Evolutionary conservation across 2,888 invertebrate species (phyloP).

Genomic region (Drosophila cognata): DNA sequence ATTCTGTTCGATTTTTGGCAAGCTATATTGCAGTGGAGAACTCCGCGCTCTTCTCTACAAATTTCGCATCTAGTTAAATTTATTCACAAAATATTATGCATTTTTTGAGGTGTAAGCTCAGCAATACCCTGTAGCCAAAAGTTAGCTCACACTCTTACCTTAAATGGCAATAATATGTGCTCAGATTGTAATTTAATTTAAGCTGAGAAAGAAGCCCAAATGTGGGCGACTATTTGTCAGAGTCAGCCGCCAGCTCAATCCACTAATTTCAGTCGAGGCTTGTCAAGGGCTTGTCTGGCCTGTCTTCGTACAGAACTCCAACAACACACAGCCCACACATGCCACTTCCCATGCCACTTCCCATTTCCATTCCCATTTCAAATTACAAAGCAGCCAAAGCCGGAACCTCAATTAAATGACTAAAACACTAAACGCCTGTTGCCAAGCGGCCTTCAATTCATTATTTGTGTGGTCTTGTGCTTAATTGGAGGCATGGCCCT

Average conservation of each 20-base stretch:
- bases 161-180: slow-evolving; percentile 10
- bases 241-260: not conserved
- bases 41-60: slow-evolving; percentile 33
- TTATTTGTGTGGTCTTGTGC: slow-evolving; percentile 7
- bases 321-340: slow-evolving; percentile 18
- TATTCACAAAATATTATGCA: slow-evolving; percentile 32
- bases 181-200: slow-evolving; percentile 49
- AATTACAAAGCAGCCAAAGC: slow-evolving; percentile 13
- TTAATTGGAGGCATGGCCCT: slow-evolving; percentile 32
- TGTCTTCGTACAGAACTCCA: not conserved
- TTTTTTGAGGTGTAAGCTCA: not conserved
- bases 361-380: not conserved
- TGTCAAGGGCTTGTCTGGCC: slow-evolving; percentile 34
- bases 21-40: slow-evolving; percentile 50
- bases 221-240: slow-evolving; percentile 49
- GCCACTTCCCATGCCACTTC: not conserved
- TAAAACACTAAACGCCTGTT: slow-evolving; percentile 42
- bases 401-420: slow-evolving; percentile 39
- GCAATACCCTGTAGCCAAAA: not conserved
- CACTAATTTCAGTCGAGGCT: slow-evolving; percentile 35
- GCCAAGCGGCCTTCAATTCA: slow-evolving; percentile 40
- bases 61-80: slow-evolving; percentile 67
- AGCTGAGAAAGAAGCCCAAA: slow-evolving; percentile 19
- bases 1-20: slow-evolving; percentile 49
- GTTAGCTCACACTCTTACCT: not conserved